Evolutionary conservation across 2,113 vertebrate species (phyloP).

Genomic region (Neogobius melanostomus): DNA sequence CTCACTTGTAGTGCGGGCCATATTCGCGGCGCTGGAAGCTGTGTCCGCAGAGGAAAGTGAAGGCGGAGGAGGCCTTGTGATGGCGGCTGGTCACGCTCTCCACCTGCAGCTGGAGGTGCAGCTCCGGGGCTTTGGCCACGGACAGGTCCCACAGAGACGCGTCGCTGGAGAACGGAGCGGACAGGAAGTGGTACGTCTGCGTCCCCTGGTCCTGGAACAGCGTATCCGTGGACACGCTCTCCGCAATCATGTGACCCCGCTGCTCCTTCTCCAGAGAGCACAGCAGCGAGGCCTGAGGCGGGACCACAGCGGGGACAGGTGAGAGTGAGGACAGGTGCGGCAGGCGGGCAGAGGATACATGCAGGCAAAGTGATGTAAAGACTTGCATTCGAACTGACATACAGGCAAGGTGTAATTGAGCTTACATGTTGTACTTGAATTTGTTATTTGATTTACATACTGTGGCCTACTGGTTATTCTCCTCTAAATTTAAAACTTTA

Average conservation of each 20-base stretch:
- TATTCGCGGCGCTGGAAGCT: constrained; percentile 91
- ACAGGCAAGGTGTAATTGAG: no score
- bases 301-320: not conserved
- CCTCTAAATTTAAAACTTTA: no score
- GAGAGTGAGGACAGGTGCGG: not conserved
- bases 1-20: constrained; percentile 83
- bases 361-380: no score
- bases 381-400: no score
- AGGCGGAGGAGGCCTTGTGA: constrained; percentile 90
- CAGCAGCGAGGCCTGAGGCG: constrained; percentile 79
- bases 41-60: constrained; percentile 89
- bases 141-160: constrained; percentile 82
- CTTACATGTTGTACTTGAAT: no score
- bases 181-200: constrained; percentile 88
- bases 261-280: constrained; percentile 92
- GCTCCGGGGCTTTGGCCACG: constrained; percentile 62
- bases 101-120: constrained; percentile 86
- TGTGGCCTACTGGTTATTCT: no score
- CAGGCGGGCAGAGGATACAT: no score
- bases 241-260: constrained; percentile 89
- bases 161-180: constrained; percentile 79
- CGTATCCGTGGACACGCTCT: constrained; percentile 79
- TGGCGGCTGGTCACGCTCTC: constrained; percentile 87
- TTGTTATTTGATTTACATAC: no score
- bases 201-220: constrained; percentile 87